A percentile compares a stretch with the other conserved stretches of the same genome.
These are phyloP conservation scores for Meiosimyza platycephala DNA, from an alignment of 2,888 invertebrate species.

Conservation along the genomic window DNA sequence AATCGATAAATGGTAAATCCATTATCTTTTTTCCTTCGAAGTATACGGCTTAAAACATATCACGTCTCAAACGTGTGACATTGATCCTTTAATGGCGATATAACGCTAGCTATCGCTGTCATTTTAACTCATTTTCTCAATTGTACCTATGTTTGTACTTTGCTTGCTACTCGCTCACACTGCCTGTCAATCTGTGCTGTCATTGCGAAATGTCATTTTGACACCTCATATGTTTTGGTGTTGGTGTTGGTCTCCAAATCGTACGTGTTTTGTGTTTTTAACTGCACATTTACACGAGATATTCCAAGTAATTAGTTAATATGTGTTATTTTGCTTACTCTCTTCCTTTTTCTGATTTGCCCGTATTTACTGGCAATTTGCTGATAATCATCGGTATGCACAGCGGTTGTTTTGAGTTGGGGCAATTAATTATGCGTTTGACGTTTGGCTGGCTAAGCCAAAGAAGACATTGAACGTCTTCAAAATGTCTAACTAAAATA, in stretches of 20 bases:
- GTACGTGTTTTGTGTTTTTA: slow-evolving; percentile 17
- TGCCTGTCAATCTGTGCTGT: slow-evolving; percentile 1
- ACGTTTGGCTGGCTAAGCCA: too few relatives aligned
- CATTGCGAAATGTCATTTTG: slow-evolving; percentile 19
- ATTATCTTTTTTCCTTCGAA: not conserved
- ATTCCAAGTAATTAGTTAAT: slow-evolving; percentile 29
- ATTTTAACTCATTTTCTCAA: not conserved
- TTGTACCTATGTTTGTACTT: not conserved
- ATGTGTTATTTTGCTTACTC: too few relatives aligned
- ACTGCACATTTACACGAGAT: slow-evolving; percentile 13
- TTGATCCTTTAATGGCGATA: slow-evolving; percentile 28
- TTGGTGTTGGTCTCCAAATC: not conserved
- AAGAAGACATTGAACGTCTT: too few relatives aligned
- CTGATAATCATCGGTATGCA: too few relatives aligned
- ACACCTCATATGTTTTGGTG: slow-evolving; percentile 12
- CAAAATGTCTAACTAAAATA: too few relatives aligned
- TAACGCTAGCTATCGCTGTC: not conserved
- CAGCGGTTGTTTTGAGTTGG: too few relatives aligned
- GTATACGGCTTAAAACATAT: not conserved
- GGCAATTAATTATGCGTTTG: too few relatives aligned
- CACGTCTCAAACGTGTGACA: slow-evolving; percentile 20
- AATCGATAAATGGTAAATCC: slow-evolving; percentile 2
- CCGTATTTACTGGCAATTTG: too few relatives aligned
- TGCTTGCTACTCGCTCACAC: not conserved
- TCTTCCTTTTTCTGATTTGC: not conserved